phyloP scores from a whole-genome alignment of 2,797 vertebrate genomes.

The Aldrovandia affinis region DNA sequence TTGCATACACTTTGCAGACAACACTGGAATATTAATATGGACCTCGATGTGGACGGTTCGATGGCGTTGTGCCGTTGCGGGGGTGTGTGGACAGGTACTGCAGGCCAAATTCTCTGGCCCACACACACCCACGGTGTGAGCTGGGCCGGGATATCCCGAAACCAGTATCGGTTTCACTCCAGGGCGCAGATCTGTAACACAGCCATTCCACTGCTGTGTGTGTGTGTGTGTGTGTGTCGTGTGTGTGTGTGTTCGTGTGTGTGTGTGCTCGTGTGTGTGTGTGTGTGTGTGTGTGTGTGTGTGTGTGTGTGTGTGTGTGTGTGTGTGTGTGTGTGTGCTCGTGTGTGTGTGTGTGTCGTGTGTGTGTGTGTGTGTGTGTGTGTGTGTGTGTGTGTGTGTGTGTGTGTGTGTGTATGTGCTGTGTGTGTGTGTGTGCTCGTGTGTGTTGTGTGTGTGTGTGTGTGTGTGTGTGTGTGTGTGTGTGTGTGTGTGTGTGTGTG shows the following conservation, averaged over 20 bases:
- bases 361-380: conserved; percentile 13
- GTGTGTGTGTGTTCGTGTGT: neutral
- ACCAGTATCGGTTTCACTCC: neutral
- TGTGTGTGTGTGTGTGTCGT: neutral
- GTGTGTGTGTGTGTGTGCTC: neutral
- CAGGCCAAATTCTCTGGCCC: neutral
- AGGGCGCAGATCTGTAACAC: neutral
- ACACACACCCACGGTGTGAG: conserved; percentile 7
- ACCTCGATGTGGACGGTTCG: neutral
- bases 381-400: conserved; percentile 1
- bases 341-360: too few relatives aligned
- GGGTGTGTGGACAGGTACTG: neutral
- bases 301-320: neutral
- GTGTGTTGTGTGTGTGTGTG: too few relatives aligned
- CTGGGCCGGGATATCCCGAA: conserved; percentile 11
- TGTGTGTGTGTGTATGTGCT: neutral
- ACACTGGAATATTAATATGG: too few relatives aligned
- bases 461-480: neutral
- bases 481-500: neutral
- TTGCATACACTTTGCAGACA: neutral
- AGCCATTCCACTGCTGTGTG: neutral
- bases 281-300: neutral
- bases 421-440: too few relatives aligned
- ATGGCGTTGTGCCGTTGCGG: neutral
- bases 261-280: neutral